Evolutionary conservation across 2,888 invertebrate species (phyloP).

Genomic region (Drosophila prolongata): DNA sequence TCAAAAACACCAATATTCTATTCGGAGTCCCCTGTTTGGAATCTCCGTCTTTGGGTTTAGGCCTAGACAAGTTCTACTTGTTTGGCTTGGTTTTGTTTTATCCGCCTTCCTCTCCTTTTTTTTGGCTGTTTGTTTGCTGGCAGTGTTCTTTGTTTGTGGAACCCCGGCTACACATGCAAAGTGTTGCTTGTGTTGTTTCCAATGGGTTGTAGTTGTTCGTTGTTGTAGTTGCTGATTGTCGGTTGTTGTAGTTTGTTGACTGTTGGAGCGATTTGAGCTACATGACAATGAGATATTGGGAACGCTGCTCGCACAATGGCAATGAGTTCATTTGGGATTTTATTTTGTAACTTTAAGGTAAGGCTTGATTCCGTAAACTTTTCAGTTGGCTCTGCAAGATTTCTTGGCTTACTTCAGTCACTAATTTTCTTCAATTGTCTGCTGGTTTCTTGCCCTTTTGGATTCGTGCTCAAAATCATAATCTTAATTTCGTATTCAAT

Average conservation of each 20-base stretch:
- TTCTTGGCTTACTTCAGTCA: constrained; percentile 21
- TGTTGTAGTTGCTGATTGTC: constrained; percentile 39
- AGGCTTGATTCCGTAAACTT: constrained; percentile 32
- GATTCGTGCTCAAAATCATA: constrained; percentile 37
- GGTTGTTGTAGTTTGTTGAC: constrained; percentile 37
- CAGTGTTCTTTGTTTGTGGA: constrained; percentile 50
- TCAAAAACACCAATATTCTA: too few relatives aligned
- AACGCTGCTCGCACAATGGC: constrained; percentile 61
- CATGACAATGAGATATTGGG: constrained; percentile 73
- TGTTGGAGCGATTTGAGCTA: constrained; percentile 59
- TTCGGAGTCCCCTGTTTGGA: neutral
- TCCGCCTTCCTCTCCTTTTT: constrained; percentile 16
- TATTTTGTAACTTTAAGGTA: constrained; percentile 25
- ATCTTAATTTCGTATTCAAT: constrained; percentile 36
- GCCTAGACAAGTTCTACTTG: constrained; percentile 77
- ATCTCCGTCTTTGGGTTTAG: constrained; percentile 52
- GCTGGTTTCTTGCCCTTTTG: constrained; percentile 13
- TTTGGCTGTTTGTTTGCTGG: constrained; percentile 43
- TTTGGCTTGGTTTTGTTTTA: constrained; percentile 49
- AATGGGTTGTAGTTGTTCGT: constrained; percentile 33
- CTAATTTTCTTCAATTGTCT: constrained; percentile 32
- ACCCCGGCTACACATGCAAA: constrained; percentile 66
- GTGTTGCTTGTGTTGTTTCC: constrained; percentile 69
- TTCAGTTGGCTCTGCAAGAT: constrained; percentile 3
- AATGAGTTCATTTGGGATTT: constrained; percentile 65